A percentile compares a stretch with the other conserved stretches of the same genome.
These are phyloP conservation scores for Oxyruncus cristatus DNA, from an alignment of 2,113 vertebrate species.

Conservation along the genomic window DNA sequence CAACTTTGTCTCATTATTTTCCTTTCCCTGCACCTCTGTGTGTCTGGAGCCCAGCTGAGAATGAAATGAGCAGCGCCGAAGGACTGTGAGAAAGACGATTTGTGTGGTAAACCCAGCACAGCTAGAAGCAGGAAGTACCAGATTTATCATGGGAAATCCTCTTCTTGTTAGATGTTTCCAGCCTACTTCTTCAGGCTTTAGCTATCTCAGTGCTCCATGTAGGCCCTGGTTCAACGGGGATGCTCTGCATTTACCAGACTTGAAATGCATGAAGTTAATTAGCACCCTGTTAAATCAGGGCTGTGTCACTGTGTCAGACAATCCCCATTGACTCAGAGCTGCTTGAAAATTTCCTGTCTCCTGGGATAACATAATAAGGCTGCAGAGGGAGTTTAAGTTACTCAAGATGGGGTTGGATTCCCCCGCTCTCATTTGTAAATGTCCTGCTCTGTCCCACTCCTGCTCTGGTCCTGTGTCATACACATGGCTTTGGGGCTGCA, in stretches of 20 bases:
- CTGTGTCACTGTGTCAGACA: slow-evolving; percentile 10
- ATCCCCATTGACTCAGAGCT: not conserved
- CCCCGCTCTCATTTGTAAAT: not conserved
- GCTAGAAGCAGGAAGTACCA: slow-evolving; percentile 66
- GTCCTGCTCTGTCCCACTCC: not conserved
- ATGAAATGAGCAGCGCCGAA: slow-evolving; percentile 43
- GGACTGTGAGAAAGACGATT: slow-evolving; percentile 60
- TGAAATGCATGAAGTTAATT: slow-evolving; percentile 39
- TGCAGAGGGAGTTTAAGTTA: not conserved
- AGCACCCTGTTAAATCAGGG: slow-evolving; percentile 18
- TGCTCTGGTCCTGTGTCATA: not conserved
- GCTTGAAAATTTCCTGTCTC: slow-evolving; percentile 15
- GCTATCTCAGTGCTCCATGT: not conserved
- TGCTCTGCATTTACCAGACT: slow-evolving; percentile 9
- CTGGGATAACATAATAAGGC: not conserved
- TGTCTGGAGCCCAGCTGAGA: slow-evolving; percentile 68
- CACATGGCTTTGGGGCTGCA: not conserved
- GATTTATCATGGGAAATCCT: slow-evolving; percentile 70
- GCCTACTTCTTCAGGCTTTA: slow-evolving; percentile 37
- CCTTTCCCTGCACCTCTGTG: slow-evolving; percentile 49
- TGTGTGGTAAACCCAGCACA: slow-evolving; percentile 66
- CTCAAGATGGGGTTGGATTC: not conserved
- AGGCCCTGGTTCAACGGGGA: not conserved
- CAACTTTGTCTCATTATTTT: slow-evolving; percentile 52
- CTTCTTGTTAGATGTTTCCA: slow-evolving; percentile 62